Evolutionary conservation across 2,113 vertebrate species (phyloP).

Genomic region (Chamaetylas fuelleborni): DNA sequence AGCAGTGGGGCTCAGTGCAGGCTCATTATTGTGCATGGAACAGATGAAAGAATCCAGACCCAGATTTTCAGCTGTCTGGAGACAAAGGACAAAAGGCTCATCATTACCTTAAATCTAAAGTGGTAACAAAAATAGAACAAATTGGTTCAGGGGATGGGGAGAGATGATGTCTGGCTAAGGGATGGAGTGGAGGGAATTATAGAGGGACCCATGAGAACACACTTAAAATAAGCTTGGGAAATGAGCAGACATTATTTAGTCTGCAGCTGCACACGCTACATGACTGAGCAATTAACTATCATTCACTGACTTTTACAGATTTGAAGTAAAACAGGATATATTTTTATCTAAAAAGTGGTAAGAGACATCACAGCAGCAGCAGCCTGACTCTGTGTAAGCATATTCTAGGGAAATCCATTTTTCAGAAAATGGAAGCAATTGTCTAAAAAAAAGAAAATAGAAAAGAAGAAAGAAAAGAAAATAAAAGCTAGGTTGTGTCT

Average conservation of each 20-base stretch:
- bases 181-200: background rate
- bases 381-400: background rate
- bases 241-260: background rate
- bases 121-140: background rate
- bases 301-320: background rate
- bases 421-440: background rate
- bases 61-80: constrained; percentile 31
- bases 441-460: background rate
- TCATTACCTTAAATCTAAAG: constrained; percentile 1
- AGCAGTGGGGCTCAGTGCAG: background rate
- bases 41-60: background rate
- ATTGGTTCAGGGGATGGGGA: background rate
- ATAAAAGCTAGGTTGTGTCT: background rate
- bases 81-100: background rate
- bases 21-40: background rate
- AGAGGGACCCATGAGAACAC: background rate
- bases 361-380: background rate
- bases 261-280: background rate
- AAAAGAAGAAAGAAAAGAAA: no score
- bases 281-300: constrained; percentile 43
- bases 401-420: background rate
- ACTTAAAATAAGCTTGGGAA: background rate
- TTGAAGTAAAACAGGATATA: background rate
- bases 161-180: background rate
- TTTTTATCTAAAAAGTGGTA: background rate